These are phyloP conservation scores for Phylloscopus whistleri DNA, from an alignment of 2,113 vertebrate genomes.

Conservation along the genomic window DNA sequence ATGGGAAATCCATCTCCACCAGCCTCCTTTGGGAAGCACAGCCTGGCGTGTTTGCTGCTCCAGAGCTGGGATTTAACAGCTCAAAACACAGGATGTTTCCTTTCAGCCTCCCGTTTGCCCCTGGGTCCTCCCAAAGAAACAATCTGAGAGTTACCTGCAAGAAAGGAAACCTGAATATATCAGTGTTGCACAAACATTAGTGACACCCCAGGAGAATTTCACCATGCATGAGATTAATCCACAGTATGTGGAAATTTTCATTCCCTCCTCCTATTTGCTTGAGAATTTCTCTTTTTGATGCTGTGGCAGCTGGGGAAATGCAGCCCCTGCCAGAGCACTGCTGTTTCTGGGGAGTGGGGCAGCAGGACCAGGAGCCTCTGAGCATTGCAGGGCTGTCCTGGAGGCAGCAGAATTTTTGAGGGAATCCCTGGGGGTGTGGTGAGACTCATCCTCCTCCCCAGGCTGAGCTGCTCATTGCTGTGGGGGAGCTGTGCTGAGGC, in stretches of 20 bases:
- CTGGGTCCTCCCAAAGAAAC: neutral
- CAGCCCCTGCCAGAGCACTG: neutral
- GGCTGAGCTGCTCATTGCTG: neutral
- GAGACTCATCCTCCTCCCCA: neutral
- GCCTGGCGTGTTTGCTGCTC: neutral
- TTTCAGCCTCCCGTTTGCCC: neutral
- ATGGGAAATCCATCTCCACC: neutral
- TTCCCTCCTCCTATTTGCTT: neutral
- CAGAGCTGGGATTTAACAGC: neutral
- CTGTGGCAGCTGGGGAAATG: neutral
- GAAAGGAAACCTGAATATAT: neutral
- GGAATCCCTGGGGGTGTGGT: neutral
- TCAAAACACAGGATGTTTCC: neutral
- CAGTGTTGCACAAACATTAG: neutral
- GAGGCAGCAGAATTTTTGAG: too few species aligned
- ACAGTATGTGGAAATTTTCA: neutral
- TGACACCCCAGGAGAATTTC: neutral
- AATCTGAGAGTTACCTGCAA: neutral
- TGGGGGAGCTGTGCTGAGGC: neutral
- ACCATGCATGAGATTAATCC: neutral
- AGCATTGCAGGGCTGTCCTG: neutral
- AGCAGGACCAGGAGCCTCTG: neutral
- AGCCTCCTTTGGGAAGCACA: neutral
- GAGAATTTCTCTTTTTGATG: neutral
- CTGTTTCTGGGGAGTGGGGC: neutral